A percentile compares a stretch with the other conserved stretches of the same genome.
These are phyloP conservation scores for Stenurella melanura DNA, from an alignment of 2,888 invertebrate species.

Conservation along the genomic window DNA sequence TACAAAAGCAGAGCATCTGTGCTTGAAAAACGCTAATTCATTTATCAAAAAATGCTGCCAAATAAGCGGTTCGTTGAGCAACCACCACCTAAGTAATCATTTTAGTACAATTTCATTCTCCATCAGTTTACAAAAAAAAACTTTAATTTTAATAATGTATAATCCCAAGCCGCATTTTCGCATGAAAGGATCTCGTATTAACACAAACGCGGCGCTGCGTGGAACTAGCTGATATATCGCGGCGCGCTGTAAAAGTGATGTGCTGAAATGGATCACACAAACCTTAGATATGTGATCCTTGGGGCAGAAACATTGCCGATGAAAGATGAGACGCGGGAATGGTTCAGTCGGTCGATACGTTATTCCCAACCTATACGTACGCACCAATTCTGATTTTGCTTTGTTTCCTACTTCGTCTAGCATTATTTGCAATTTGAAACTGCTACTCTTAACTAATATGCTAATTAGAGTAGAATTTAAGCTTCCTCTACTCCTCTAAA, in stretches of 20 bases:
- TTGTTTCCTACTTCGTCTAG: constrained; percentile 3
- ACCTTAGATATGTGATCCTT: constrained; percentile 12
- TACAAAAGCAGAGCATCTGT: neutral
- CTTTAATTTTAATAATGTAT: constrained; percentile 23
- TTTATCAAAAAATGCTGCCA: neutral
- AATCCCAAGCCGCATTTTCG: constrained; percentile 4
- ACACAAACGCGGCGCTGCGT: constrained; percentile 2
- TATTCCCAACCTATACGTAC: neutral
- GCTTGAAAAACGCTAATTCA: neutral
- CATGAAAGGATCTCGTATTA: constrained; percentile 8
- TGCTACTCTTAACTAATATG: neutral
- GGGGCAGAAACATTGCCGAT: constrained; percentile 21
- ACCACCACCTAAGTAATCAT: constrained; percentile 9
- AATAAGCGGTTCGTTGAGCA: neutral
- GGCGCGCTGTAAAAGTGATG: constrained; percentile 13
- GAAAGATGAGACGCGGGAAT: constrained; percentile 22
- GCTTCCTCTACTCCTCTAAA: too few species aligned
- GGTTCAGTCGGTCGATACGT: constrained; percentile 8
- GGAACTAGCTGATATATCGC: constrained; percentile 21
- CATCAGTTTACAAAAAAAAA: constrained; percentile 11
- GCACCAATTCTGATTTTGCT: neutral
- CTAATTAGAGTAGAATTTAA: neutral
- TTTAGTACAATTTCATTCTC: constrained; percentile 17
- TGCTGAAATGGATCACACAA: constrained; percentile 19
- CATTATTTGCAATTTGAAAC: neutral